Evolutionary conservation across 2,797 vertebrate species (phyloP).

Genomic region (Sebastolobus alascanus): DNA sequence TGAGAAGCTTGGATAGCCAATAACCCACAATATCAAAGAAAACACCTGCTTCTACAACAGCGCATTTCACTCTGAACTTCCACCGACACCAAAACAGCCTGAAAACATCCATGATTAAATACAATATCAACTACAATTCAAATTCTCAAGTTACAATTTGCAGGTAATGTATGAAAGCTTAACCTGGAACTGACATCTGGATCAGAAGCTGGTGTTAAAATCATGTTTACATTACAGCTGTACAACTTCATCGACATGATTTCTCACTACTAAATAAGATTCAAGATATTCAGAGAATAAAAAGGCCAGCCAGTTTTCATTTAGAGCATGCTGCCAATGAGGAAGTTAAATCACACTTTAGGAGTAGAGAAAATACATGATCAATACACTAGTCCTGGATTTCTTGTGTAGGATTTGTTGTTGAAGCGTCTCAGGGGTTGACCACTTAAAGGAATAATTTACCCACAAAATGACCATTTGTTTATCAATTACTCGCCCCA

Average conservation of each 20-base stretch:
- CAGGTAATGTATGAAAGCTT: slow-evolving; percentile 24
- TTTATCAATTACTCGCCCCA: neutral
- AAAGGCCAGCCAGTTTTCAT: slow-evolving; percentile 52
- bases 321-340: slow-evolving; percentile 58
- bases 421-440: slow-evolving; percentile 55
- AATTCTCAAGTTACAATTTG: slow-evolving; percentile 44
- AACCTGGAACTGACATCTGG: slow-evolving; percentile 40
- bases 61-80: slow-evolving; percentile 1
- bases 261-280: slow-evolving; percentile 6
- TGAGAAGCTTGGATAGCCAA: slow-evolving; percentile 5
- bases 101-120: slow-evolving; percentile 23
- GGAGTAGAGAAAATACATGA: slow-evolving; percentile 75
- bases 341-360: slow-evolving; percentile 55
- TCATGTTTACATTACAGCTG: slow-evolving; percentile 58
- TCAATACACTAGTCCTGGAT: slow-evolving; percentile 28
- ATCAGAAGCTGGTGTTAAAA: slow-evolving; percentile 77
- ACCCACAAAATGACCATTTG: neutral
- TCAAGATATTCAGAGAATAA: slow-evolving; percentile 41
- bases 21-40: slow-evolving; percentile 22
- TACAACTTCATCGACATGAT: slow-evolving; percentile 23
- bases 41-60: slow-evolving; percentile 7
- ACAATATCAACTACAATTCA: slow-evolving; percentile 3
- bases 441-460: slow-evolving; percentile 1
- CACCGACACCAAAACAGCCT: slow-evolving; percentile 6
- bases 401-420: slow-evolving; percentile 29